Conservation (phyloP, 2,113 vertebrate species). For the Corvus cornix region DNA sequence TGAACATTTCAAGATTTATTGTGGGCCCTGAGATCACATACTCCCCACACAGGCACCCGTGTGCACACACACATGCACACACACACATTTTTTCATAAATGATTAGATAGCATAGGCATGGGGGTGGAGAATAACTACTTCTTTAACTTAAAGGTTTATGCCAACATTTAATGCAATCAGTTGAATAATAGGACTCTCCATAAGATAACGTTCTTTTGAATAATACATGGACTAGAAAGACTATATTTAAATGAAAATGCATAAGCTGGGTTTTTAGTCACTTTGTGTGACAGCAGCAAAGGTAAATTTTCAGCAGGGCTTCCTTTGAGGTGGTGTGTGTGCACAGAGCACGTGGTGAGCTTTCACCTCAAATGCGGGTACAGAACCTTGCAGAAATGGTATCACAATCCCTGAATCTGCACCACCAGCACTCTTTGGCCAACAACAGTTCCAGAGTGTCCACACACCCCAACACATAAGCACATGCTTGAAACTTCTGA, state of each 20-base stretch:
- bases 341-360: accelerated
- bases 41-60: accelerated
- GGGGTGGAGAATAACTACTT: background rate
- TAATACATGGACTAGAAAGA: background rate
- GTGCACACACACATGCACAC: background rate
- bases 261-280: background rate
- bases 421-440: background rate
- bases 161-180: background rate
- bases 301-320: background rate
- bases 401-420: background rate
- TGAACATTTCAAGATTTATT: background rate
- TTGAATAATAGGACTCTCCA: background rate
- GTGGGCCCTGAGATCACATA: background rate
- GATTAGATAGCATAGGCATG: background rate
- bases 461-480: no score
- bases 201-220: background rate
- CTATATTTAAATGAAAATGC: background rate
- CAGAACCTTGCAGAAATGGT: background rate
- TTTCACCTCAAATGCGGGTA: background rate
- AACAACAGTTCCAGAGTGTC: background rate
- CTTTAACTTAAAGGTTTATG: background rate
- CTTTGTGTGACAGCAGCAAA: background rate
- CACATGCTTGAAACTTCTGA: background rate
- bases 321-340: background rate
- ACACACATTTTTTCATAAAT: background rate